These are phyloP conservation scores for Hirtodrosophila confusa DNA, from an alignment of 2,888 invertebrate species.

Conservation along the genomic window DNA sequence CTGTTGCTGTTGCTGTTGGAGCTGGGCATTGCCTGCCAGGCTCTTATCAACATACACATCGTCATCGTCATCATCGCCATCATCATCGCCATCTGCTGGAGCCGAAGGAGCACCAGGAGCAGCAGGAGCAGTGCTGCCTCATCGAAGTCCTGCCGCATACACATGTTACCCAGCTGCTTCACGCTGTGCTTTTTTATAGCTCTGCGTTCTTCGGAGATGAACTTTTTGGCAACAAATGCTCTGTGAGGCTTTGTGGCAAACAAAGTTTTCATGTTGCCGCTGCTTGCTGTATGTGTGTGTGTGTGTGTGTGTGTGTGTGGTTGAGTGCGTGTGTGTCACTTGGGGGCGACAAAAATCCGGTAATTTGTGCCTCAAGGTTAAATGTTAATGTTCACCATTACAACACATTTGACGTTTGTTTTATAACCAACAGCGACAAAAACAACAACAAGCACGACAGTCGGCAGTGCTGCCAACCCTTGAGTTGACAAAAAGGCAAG, in stretches of 20 bases:
- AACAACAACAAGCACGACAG: not conserved
- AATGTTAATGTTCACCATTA: conserved; percentile 78
- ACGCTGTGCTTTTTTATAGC: conserved; percentile 46
- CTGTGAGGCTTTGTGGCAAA: conserved; percentile 42
- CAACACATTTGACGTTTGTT: conserved; percentile 71
- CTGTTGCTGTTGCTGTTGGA: conserved; percentile 8
- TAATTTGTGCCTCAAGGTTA: conserved; percentile 78
- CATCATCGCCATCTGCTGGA: conserved; percentile 4
- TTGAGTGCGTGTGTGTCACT: conserved; percentile 39
- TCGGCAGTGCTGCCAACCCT: not conserved
- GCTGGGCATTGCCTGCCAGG: not conserved
- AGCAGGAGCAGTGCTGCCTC: conserved; percentile 10
- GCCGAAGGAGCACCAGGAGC: conserved; percentile 1
- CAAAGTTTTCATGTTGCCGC: conserved; percentile 44
- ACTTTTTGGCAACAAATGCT: conserved; percentile 63
- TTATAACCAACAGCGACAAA: conserved; percentile 19
- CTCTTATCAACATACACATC: conserved; percentile 51
- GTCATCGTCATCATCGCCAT: conserved; percentile 11
- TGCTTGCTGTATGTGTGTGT: conserved; percentile 1
- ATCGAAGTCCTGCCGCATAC: conserved; percentile 18
- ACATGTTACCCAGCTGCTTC: conserved; percentile 42
- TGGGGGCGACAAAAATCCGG: conserved; percentile 74
- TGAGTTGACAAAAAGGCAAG: conserved; percentile 1
- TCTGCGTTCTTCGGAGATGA: conserved; percentile 32
- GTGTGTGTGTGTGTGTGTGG: too few species aligned